Evolutionary conservation across 2,797 vertebrate genomes (phyloP).

Genomic region (Gymnoscopelus braueri): DNA sequence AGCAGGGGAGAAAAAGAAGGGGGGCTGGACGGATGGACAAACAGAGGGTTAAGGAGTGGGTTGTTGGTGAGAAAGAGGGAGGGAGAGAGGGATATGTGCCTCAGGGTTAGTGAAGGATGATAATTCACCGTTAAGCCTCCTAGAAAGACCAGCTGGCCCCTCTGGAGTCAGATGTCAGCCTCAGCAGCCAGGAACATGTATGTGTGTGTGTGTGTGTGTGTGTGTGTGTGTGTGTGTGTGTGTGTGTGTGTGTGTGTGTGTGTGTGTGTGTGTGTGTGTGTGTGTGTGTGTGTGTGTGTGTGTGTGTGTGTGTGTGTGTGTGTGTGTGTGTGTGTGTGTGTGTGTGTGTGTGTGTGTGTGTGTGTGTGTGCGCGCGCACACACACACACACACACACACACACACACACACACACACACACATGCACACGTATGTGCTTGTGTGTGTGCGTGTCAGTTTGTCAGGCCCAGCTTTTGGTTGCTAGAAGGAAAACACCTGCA

Average conservation of each 20-base stretch:
- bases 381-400: no score
- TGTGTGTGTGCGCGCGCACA: constrained; percentile 47
- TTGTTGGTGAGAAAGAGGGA: constrained; percentile 38
- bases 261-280: constrained; percentile 33
- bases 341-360: constrained; percentile 29
- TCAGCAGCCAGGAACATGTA: constrained; percentile 67
- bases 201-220: constrained; percentile 33
- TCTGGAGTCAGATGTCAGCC: constrained; percentile 82
- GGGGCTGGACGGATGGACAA: neutral
- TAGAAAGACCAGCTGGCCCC: constrained; percentile 83
- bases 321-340: constrained; percentile 45
- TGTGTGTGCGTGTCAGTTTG: constrained; percentile 24
- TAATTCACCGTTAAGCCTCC: constrained; percentile 83
- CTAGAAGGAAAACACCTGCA: constrained; percentile 85
- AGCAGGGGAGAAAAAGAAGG: constrained; percentile 4
- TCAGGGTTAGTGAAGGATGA: constrained; percentile 81
- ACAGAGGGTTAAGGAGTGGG: constrained; percentile 2
- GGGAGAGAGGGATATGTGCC: constrained; percentile 66
- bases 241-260: constrained; percentile 34
- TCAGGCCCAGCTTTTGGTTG: constrained; percentile 72
- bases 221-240: constrained; percentile 11
- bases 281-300: constrained; percentile 23
- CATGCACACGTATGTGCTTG: constrained; percentile 11
- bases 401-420: no score
- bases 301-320: constrained; percentile 27